A percentile compares a stretch with the other conserved stretches of the same genome.
These are phyloP conservation scores for Thumatha senex DNA, from an alignment of 2,888 invertebrate genomes.

Conservation along the genomic window DNA sequence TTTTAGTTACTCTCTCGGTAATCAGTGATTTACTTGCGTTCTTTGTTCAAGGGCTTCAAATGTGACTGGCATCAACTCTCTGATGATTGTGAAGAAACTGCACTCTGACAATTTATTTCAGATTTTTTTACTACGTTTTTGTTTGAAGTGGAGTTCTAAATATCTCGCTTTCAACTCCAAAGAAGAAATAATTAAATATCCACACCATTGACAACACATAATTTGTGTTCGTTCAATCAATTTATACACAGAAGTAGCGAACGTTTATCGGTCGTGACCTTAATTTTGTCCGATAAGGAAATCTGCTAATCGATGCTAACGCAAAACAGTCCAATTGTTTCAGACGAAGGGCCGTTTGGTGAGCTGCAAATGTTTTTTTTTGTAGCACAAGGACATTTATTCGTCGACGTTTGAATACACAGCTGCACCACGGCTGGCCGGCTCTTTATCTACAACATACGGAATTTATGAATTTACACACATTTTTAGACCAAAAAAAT, in stretches of 20 bases:
- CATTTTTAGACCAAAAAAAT: background rate
- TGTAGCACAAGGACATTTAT: slow-evolving; percentile 40
- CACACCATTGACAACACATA: background rate
- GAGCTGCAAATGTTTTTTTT: slow-evolving; percentile 46
- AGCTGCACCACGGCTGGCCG: slow-evolving; percentile 67
- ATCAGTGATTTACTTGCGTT: too few species aligned
- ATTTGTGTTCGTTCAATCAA: too few species aligned
- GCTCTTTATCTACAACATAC: slow-evolving; percentile 13
- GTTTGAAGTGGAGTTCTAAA: too few species aligned
- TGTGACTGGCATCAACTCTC: too few species aligned
- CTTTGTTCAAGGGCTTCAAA: too few species aligned
- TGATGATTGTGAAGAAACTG: too few species aligned
- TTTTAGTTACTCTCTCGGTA: too few species aligned
- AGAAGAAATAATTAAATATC: too few species aligned
- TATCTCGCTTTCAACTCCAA: too few species aligned
- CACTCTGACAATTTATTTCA: too few species aligned
- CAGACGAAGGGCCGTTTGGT: slow-evolving; percentile 7
- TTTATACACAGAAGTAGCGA: background rate
- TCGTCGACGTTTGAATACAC: slow-evolving; percentile 49
- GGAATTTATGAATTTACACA: too few species aligned
- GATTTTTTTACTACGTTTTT: too few species aligned
- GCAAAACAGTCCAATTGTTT: slow-evolving; percentile 40
- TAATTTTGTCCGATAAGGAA: slow-evolving; percentile 47
- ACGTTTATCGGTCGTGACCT: slow-evolving; percentile 51
- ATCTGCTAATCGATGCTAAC: slow-evolving; percentile 46